Percentiles rank a stretch among this genome's conserved stretches.
These are phyloP conservation scores for Pocota personata DNA, from an alignment of 2,888 invertebrate genomes.

Conservation along the genomic window DNA sequence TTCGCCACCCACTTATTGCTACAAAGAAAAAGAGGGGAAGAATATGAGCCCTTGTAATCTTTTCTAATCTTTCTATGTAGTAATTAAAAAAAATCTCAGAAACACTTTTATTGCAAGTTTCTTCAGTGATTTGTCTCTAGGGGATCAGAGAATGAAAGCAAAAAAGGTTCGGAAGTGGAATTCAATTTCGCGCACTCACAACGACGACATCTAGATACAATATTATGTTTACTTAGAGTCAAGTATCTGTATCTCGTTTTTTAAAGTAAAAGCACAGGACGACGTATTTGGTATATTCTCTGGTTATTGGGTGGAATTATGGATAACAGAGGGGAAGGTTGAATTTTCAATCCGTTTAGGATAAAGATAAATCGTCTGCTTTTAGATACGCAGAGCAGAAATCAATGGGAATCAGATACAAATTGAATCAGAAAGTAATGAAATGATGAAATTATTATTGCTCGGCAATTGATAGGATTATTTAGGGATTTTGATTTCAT, in stretches of 20 bases:
- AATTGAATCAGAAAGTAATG: constrained; percentile 59
- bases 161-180: constrained; percentile 43
- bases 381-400: constrained; percentile 12
- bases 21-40: constrained; percentile 58
- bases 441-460: constrained; percentile 60
- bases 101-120: constrained; percentile 33
- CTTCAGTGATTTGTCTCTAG: constrained; percentile 36
- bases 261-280: background rate
- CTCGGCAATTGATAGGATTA: constrained; percentile 52
- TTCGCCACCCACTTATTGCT: constrained; percentile 82
- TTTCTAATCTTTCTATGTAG: constrained; percentile 32
- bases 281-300: constrained; percentile 23
- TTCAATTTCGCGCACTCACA: constrained; percentile 60
- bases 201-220: constrained; percentile 32
- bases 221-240: constrained; percentile 50
- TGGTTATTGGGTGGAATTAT: background rate
- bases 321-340: background rate
- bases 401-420: constrained; percentile 26
- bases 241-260: constrained; percentile 2
- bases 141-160: constrained; percentile 4
- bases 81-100: constrained; percentile 62
- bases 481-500: background rate
- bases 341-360: constrained; percentile 37
- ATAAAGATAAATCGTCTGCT: constrained; percentile 38
- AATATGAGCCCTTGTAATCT: constrained; percentile 28